These are phyloP conservation scores for Sprattus sprattus DNA, from an alignment of 2,113 vertebrate species.

Conservation along the genomic window DNA sequence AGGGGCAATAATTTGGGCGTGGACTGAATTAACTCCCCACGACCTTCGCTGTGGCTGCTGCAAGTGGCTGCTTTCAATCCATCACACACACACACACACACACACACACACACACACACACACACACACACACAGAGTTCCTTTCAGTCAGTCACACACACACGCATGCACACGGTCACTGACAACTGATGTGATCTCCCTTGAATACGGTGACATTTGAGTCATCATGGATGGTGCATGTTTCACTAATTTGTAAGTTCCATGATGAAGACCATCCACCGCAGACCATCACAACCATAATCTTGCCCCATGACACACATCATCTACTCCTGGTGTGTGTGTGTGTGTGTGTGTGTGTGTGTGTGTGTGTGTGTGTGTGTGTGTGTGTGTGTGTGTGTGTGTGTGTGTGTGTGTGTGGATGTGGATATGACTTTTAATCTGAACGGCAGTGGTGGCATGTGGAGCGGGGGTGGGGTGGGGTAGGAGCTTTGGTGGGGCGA, in stretches of 20 bases:
- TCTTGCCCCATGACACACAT: neutral
- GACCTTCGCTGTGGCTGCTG: slow-evolving; percentile 55
- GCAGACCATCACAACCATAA: neutral
- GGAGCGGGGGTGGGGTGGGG: neutral
- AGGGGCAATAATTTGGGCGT: slow-evolving; percentile 58
- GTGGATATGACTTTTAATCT: too few relatives aligned
- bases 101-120: too few relatives aligned
- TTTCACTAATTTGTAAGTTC: neutral
- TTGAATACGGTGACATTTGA: neutral
- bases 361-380: neutral
- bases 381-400: neutral
- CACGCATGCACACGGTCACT: neutral
- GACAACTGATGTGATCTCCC: neutral
- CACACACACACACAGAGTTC: slow-evolving; percentile 34
- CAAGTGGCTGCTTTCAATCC: slow-evolving; percentile 30
- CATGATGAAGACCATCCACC: neutral
- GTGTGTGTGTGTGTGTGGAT: neutral
- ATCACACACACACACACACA: slow-evolving; percentile 32
- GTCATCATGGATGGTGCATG: neutral
- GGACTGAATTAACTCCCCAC: slow-evolving; percentile 56
- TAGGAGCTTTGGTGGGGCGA: neutral
- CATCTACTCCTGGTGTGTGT: neutral
- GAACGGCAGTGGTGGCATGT: too few relatives aligned
- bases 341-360: neutral
- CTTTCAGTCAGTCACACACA: neutral